phyloP scores from a whole-genome alignment of 2,888 invertebrate species.

The Tiliacea citrago region DNA sequence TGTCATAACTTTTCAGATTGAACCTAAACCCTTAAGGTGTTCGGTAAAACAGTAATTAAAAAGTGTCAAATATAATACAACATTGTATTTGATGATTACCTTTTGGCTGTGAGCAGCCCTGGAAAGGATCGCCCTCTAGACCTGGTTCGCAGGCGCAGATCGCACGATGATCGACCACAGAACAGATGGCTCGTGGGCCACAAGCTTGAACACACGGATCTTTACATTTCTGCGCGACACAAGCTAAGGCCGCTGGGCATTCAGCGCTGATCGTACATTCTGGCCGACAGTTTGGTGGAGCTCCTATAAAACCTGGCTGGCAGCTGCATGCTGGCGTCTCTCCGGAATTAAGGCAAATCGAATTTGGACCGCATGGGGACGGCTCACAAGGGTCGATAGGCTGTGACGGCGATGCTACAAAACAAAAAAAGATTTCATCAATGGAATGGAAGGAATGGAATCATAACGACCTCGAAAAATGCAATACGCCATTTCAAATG shows the following conservation, averaged over 20 bases:
- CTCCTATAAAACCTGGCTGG: conserved; percentile 91
- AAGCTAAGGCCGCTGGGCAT: conserved; percentile 92
- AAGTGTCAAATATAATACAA: conserved; percentile 40
- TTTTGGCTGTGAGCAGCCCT: conserved; percentile 86
- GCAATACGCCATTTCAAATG: not conserved
- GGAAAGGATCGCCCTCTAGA: conserved; percentile 92
- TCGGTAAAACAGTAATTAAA: conserved; percentile 47
- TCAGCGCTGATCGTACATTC: conserved; percentile 93
- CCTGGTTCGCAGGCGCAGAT: conserved; percentile 92
- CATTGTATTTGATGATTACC: conserved; percentile 74
- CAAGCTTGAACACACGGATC: conserved; percentile 93
- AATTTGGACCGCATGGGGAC: conserved; percentile 93
- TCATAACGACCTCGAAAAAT: not conserved
- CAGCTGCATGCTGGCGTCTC: conserved; percentile 92
- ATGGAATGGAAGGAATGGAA: too few species aligned
- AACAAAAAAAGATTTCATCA: conserved; percentile 24
- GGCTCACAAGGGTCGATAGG: conserved; percentile 91
- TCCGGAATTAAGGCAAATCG: conserved; percentile 91
- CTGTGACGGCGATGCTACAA: conserved; percentile 73
- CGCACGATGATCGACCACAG: conserved; percentile 92
- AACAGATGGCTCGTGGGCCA: conserved; percentile 90
- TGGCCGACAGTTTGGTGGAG: conserved; percentile 93
- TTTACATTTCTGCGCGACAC: conserved; percentile 91
- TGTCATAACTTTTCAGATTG: conserved; percentile 17
- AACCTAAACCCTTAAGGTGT: conserved; percentile 18